Evolutionary conservation across 2,888 invertebrate genomes (phyloP).

Genomic region (Pelosia muscerda): DNA sequence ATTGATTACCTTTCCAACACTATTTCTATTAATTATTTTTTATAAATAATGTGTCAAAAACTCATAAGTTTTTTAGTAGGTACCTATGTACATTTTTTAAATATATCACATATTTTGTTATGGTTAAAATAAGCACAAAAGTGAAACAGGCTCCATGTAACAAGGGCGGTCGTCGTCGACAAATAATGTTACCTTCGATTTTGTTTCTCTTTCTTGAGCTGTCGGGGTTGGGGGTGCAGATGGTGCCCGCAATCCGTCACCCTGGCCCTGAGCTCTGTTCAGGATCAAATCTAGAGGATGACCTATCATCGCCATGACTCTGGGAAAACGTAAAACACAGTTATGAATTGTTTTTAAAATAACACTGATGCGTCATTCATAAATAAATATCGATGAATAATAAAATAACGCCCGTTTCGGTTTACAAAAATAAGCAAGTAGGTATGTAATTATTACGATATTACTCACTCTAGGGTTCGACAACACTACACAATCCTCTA

Average conservation of each 20-base stretch:
- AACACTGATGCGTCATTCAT: background rate
- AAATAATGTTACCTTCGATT: background rate
- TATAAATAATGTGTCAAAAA: too few relatives aligned
- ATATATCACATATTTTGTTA: too few relatives aligned
- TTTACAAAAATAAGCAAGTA: background rate
- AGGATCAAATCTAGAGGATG: constrained; percentile 16
- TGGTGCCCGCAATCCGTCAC: background rate
- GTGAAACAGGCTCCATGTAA: too few relatives aligned
- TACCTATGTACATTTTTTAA: too few relatives aligned
- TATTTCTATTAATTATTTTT: too few relatives aligned
- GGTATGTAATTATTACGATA: too few relatives aligned
- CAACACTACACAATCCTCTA: background rate
- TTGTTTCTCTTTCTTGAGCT: background rate
- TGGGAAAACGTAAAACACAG: background rate
- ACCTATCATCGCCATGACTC: constrained; percentile 7
- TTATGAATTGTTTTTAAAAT: too few relatives aligned
- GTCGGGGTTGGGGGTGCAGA: background rate
- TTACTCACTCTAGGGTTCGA: background rate
- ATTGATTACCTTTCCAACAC: too few relatives aligned
- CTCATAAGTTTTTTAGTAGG: too few relatives aligned
- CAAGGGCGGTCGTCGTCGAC: too few relatives aligned
- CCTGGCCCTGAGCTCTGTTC: constrained; percentile 10
- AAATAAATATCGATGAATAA: background rate
- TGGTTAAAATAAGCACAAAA: too few relatives aligned
- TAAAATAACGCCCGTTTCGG: background rate